Base-by-base conservation (phyloP, 2,113 vertebrate genomes). In the Menidia beryllina region DNA sequence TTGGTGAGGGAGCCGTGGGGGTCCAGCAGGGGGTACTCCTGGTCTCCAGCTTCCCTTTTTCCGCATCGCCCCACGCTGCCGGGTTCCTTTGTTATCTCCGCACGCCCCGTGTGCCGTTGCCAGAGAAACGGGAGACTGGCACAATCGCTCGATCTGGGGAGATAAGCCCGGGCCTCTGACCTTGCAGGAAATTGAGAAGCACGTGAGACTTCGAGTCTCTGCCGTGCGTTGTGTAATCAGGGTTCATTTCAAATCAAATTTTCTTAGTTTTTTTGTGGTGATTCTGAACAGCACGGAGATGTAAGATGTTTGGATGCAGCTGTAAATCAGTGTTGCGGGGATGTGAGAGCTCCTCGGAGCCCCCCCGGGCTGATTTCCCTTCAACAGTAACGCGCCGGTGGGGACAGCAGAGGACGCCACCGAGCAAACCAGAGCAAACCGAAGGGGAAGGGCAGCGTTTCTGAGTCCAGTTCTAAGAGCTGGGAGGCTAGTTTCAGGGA, bases 1-100 rank as follows among this genome's bases (percentile, higher is more conserved):
- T 95, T 92, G 94, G 93, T 93, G 89, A 92, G 81, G 89, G 75
- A 76, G 82, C 88, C 92, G 91, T 82, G 88, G 94, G 95, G 95
- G 78, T 90, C 92, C 90, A 20, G 43, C 82, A 95, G 87, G 94
- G 94, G 93, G 94, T 91, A 94, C 92, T 93, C 68, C 93, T 84
- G 69, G 53, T 1, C 57, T 61, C 82, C 13, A 50, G 53, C n/a
- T 56, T 76, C 25, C 14, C 72, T 74, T 79, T 14, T 45, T n/a
- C 5, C 38, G 39, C 79, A 81, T 54, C 41, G 68, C 21, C 77
- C n/a, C 1, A 6, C 47, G 57, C 61, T 47, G 58, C 39, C 10
- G 34, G 72, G 72, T 76, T 43, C 80, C 79, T 91, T 88, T 85
- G 79, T 87, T 90, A 83, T 85, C 80, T n/a, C 70, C 66, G 25